Evolutionary conservation across 2,797 vertebrate species (phyloP).

Genomic region (Sebastes melanostomus): DNA sequence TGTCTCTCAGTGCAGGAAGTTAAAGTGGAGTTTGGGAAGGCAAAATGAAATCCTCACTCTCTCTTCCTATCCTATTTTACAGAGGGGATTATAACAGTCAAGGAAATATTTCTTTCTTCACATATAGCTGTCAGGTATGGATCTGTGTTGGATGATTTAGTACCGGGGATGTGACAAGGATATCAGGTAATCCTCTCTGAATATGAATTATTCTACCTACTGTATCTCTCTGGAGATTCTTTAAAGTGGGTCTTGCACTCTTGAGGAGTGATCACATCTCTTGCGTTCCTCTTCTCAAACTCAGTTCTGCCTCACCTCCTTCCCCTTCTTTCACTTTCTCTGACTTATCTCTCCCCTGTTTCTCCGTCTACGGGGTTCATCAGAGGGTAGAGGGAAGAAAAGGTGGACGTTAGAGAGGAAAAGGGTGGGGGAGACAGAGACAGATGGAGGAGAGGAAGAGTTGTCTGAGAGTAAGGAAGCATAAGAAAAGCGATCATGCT

Average conservation of each 20-base stretch:
- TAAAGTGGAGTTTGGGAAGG: slow-evolving; percentile 11
- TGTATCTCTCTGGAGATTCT: slow-evolving; percentile 7
- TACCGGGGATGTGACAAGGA: slow-evolving; percentile 28
- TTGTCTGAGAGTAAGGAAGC: slow-evolving; percentile 42
- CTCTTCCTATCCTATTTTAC: slow-evolving; percentile 28
- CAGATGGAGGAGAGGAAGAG: slow-evolving; percentile 15
- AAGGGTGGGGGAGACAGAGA: not conserved
- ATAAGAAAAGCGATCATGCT: slow-evolving; percentile 51
- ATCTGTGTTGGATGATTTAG: slow-evolving; percentile 52
- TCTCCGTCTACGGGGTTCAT: not conserved
- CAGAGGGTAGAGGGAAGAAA: not conserved
- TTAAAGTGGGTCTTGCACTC: slow-evolving; percentile 26
- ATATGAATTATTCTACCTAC: slow-evolving; percentile 35
- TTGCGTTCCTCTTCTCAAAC: not conserved
- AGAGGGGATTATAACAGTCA: slow-evolving; percentile 24
- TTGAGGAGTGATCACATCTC: slow-evolving; percentile 9
- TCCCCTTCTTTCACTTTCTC: not conserved
- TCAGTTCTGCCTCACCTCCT: not conserved
- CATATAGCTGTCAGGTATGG: slow-evolving; percentile 42
- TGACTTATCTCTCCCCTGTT: not conserved
- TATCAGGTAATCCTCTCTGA: slow-evolving; percentile 58
- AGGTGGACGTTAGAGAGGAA: not conserved
- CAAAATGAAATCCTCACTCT: slow-evolving; percentile 11
- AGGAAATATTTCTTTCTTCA: slow-evolving; percentile 28
- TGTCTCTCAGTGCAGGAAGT: slow-evolving; percentile 2